These are phyloP conservation scores for Maniola hyperantus DNA, from an alignment of 2,888 invertebrate species.

Conservation along the genomic window DNA sequence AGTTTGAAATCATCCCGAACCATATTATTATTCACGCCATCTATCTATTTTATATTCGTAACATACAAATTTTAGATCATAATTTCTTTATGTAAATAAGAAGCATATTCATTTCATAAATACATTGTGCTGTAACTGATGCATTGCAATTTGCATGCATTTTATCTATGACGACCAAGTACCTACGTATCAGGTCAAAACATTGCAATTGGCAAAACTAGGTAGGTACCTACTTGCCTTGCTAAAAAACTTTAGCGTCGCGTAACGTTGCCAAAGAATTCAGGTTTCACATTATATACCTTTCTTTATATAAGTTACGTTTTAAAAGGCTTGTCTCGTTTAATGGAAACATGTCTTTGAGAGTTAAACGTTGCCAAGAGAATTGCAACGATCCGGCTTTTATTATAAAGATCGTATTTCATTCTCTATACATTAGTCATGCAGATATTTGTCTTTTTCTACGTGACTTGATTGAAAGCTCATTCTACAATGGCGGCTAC, in stretches of 20 bases:
- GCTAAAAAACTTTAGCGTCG: constrained; percentile 34
- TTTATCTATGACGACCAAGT: background rate
- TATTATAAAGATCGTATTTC: constrained; percentile 38
- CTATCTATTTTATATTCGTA: too few species aligned
- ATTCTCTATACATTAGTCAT: constrained; percentile 28
- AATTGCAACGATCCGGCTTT: constrained; percentile 28
- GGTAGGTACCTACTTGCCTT: constrained; percentile 7
- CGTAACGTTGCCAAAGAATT: constrained; percentile 44
- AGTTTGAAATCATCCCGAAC: too few species aligned
- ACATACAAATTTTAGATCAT: too few species aligned
- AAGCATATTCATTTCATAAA: background rate
- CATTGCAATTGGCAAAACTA: constrained; percentile 19
- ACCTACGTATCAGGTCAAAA: constrained; percentile 8
- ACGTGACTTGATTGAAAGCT: constrained; percentile 66
- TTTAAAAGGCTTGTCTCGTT: constrained; percentile 13
- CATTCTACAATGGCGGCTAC: constrained; percentile 58
- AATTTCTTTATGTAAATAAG: background rate
- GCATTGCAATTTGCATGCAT: too few species aligned
- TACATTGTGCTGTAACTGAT: background rate
- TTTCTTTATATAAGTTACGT: constrained; percentile 39
- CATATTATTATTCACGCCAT: too few species aligned
- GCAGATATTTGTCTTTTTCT: constrained; percentile 41
- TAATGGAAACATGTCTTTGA: constrained; percentile 11
- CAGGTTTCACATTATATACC: constrained; percentile 38
- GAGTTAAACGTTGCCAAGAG: constrained; percentile 10